Evolutionary conservation across 2,888 invertebrate genomes (phyloP), one percentile per base, ranked within the genome.

Genomic region (Spodoptera exigua): DNA sequence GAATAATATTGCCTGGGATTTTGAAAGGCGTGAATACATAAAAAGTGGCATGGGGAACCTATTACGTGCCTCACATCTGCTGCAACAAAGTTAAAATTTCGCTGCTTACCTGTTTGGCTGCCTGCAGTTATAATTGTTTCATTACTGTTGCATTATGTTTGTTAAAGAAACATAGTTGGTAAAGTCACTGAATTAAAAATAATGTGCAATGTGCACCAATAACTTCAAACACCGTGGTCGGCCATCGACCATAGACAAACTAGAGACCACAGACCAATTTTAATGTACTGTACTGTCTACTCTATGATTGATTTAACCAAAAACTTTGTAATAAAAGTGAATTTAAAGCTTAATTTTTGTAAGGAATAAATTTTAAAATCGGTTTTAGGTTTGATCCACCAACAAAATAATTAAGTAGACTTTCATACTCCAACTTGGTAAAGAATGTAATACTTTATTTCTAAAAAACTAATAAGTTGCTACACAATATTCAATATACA

Each of bases 171-270:
- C 87, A 85, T 89, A 80, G 78, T 83, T 74, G 77, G 75, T 66
- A 75, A 71, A 67, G 70, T 74, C 61, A 73, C 69, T 70, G 78
- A 78, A 81, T 79, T 82, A 79, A 82, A 80, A 85, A 82, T 40
- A 85, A 82, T 79, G 0, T 77, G 79, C 84, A 89, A 89, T 86
- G 89, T 88, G 87, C 84, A 86, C 66, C 58, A 76, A 75, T 73
- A 73, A 88, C 87, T 84, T 87, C 84, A 86, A 87, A 86, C 86
- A 88, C 88, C 83, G 85, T 89, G 87, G 88, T 89, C 87, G 82
- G 85, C 87, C 87, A 88, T 88, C 85, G 79, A 80, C 84, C 86
- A 84, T 81, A 80, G 76, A 70, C 64, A 63, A 74, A 61, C 39
- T 67, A 56, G 27, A 55, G 13, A 32, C 10, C 36, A 47, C 37